Evolutionary conservation across 2,888 invertebrate genomes (phyloP), one percentile per base, ranked within the genome.

Genomic region (Prenolepis imparis): DNA sequence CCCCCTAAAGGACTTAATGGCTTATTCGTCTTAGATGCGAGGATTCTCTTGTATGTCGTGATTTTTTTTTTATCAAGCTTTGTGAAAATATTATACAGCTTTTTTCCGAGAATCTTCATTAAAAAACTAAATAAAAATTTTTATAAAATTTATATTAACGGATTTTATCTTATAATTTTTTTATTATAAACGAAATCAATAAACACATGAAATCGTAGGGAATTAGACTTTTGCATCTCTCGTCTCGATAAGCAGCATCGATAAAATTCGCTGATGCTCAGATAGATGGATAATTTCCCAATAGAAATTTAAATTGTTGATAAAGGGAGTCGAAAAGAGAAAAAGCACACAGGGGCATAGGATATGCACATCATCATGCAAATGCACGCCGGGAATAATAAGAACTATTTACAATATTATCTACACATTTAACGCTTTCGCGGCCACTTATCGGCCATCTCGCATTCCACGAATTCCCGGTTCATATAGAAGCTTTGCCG

Each of bases 391-490:
- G 18, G 9, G 8, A 8, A 44, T 32, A 48, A 74, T 44, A 32
- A 57, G n/a, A 61, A 48, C 4, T 64, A 64, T 63, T 36, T 64
- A 36, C 18, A n/a, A 52, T 64, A 75, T 75, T 75, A 48, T 3
- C 21, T 48, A 32, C 44, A 36, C 36, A 64, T 75, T 75, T 75
- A 64, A 24, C 21, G 18, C 21, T 36, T 18, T 15, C n/a, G 24
- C 15, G 44, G 3, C 21, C 18, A 11, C n/a, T 74, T 74, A 48
- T 36, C 48, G 11, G 21, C 48, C 32, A 74, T 74, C 74, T 44
- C 61, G 44, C 61, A 63, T 74, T 52, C 52, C 52, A 48, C 18
- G 63, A 28, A 18, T 52, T 36, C 36, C 32, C 63, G 21, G 1
- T 57, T 28, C 24, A 21, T 36, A 63, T 41, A 4, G 6, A 44